These are phyloP conservation scores for cattle (Bos taurus) DNA, from an alignment of 2,113 vertebrate species.

Conservation along the genomic window ARS-UCD2.0 NC_037346.1:38458001-38458500, in stretches of 20 bases:
- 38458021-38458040: neutral
- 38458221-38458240: neutral
- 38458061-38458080: neutral
- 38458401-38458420: neutral
- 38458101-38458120: neutral
- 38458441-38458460: neutral
- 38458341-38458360: neutral
- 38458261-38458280: neutral
- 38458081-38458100: neutral
- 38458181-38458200: neutral
- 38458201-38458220: neutral
- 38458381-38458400: neutral
- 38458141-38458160: neutral
- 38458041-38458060: neutral
- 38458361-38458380: neutral
- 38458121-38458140: neutral
- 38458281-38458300: neutral
- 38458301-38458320: neutral
- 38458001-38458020: neutral
- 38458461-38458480: neutral
- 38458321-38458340: neutral
- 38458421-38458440: neutral
- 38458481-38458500: neutral
- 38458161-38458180: neutral
- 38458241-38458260: neutral